A percentile compares a stretch with the other conserved stretches of the same genome.
Conservation (phyloP, 2,888 invertebrate species). For the Cephus sareptanus region DNA sequence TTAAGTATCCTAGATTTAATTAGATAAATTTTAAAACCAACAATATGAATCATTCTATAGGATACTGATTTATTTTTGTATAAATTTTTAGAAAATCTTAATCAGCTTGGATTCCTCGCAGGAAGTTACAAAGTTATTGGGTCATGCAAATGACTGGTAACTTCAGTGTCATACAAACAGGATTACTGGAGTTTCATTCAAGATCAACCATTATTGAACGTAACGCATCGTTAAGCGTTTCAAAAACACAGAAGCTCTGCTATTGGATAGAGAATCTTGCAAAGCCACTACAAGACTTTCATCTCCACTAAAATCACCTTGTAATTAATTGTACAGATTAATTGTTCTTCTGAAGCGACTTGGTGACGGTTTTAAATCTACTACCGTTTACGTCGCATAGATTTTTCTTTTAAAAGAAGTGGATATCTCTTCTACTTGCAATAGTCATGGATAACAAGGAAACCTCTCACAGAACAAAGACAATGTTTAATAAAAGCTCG, state of each 20-base stretch:
- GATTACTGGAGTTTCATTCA: not conserved
- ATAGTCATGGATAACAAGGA: not conserved
- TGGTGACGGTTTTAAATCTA: not conserved
- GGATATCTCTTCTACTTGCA: not conserved
- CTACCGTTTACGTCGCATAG: not conserved
- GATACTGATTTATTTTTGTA: not conserved
- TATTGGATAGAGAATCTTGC: not conserved
- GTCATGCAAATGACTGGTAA: not conserved
- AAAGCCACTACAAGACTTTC: not conserved
- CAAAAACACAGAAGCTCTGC: not conserved
- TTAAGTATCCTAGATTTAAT: not conserved
- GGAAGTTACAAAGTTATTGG: not conserved
- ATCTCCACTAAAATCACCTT: not conserved
- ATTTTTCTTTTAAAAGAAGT: not conserved
- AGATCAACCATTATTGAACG: not conserved
- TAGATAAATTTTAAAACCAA: not conserved
- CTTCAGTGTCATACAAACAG: not conserved
- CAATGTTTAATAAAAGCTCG: conserved; percentile 53
- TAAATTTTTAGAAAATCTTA: not conserved
- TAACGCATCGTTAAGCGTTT: not conserved
- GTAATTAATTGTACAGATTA: not conserved
- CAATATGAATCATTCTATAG: not conserved
- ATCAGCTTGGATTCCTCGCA: not conserved
- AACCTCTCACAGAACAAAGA: conserved; percentile 33
- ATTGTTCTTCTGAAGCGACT: not conserved